These are phyloP conservation scores for Anodontia alba DNA, from an alignment of 2,888 invertebrate genomes.

Conservation along the genomic window DNA sequence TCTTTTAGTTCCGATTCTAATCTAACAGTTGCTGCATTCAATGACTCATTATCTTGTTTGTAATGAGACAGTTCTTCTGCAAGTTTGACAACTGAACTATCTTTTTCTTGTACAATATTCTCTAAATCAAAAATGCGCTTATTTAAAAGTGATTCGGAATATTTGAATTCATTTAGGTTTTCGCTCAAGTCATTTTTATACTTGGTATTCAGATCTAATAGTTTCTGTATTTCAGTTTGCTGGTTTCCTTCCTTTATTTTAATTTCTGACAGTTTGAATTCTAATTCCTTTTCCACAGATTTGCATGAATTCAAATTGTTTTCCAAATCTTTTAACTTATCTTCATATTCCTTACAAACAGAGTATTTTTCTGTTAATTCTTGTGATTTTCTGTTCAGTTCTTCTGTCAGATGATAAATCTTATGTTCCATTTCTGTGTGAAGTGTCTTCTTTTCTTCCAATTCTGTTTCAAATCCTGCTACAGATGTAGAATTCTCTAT, in stretches of 20 bases:
- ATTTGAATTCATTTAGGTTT: neutral
- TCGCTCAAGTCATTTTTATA: neutral
- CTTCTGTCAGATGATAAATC: slow-evolving; percentile 9
- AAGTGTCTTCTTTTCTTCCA: slow-evolving; percentile 27
- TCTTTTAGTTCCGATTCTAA: neutral
- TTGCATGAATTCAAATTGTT: neutral
- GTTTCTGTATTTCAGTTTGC: slow-evolving; percentile 1
- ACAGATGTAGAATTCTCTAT: slow-evolving; percentile 15
- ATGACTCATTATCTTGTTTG: neutral
- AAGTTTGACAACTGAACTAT: neutral
- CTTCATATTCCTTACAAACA: slow-evolving; percentile 15
- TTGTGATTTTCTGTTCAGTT: neutral
- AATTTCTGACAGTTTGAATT: slow-evolving; percentile 4
- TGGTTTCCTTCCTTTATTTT: slow-evolving; percentile 1
- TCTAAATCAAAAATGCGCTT: neutral
- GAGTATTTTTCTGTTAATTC: neutral
- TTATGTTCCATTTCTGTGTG: slow-evolving; percentile 18
- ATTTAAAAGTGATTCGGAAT: neutral
- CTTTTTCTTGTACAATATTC: neutral
- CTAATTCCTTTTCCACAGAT: neutral
- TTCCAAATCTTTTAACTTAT: slow-evolving; percentile 4
- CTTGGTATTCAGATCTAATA: neutral
- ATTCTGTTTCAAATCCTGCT: slow-evolving; percentile 4
- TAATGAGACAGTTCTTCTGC: neutral
- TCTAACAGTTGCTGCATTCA: neutral